Conservation (phyloP, 2,888 invertebrate genomes). For the Sisyra terminalis region DNA sequence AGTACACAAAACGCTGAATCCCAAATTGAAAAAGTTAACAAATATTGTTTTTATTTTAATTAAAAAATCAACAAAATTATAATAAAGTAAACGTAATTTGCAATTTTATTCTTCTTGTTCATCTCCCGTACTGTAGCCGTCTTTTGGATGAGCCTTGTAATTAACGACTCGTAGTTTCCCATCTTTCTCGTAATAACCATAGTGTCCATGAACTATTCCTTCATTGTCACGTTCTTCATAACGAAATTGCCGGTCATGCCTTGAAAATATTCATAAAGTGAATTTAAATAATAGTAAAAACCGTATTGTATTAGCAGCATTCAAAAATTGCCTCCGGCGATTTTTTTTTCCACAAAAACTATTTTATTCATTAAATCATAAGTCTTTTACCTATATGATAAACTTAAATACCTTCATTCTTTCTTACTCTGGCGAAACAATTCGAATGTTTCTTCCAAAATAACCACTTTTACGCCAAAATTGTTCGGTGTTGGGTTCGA, state of each 20-base stretch:
- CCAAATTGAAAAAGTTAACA: background rate
- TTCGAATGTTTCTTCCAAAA: no score
- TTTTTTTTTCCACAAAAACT: background rate
- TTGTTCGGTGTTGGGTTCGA: no score
- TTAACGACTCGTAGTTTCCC: slow-evolving; percentile 62
- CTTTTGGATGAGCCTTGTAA: slow-evolving; percentile 54
- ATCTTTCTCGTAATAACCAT: slow-evolving; percentile 59
- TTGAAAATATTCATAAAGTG: slow-evolving; percentile 27
- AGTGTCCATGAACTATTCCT: slow-evolving; percentile 62
- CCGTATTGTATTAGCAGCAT: no score
- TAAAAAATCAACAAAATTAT: background rate
- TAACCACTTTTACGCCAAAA: no score
- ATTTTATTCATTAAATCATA: background rate
- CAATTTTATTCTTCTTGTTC: background rate
- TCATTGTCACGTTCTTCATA: slow-evolving; percentile 61
- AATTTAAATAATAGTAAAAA: no score
- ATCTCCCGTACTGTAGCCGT: slow-evolving; percentile 44
- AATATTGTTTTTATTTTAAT: slow-evolving; percentile 1
- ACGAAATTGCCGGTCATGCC: slow-evolving; percentile 64
- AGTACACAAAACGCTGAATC: slow-evolving; percentile 22
- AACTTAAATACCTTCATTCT: no score
- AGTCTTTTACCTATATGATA: background rate
- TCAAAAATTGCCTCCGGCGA: slow-evolving; percentile 4
- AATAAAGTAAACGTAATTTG: background rate
- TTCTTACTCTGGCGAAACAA: no score